Conservation (phyloP, 2,888 invertebrate genomes). For the Euzophera pinguis region DNA sequence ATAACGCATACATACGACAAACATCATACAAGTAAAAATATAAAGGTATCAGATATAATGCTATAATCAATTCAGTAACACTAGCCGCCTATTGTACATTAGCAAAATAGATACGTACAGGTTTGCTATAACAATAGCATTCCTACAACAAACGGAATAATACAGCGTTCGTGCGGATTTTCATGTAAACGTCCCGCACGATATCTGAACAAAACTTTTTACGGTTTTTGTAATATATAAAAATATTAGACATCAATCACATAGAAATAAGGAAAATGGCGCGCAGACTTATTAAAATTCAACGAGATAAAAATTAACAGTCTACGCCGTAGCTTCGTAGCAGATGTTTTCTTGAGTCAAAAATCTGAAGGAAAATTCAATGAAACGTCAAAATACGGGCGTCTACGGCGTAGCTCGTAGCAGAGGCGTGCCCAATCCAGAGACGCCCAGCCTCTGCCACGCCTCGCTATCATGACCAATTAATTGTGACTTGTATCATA, state of each 20-base stretch:
- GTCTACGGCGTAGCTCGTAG: conserved; percentile 26
- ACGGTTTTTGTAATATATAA: too few relatives aligned
- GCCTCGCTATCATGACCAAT: conserved; percentile 24
- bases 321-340: conserved; percentile 52
- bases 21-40: neutral
- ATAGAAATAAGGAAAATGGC: too few relatives aligned
- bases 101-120: neutral
- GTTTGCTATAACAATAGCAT: neutral
- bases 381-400: too few relatives aligned
- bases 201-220: too few relatives aligned
- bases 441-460: conserved; percentile 49
- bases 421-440: conserved; percentile 43
- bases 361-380: too few relatives aligned
- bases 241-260: too few relatives aligned
- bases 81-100: neutral
- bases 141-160: neutral
- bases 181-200: conserved; percentile 2
- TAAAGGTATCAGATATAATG: neutral
- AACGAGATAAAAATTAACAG: neutral
- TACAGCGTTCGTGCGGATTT: neutral
- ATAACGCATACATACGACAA: neutral
- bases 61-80: neutral
- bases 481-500: too few relatives aligned
- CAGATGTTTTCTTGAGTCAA: conserved; percentile 30
- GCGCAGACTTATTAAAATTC: too few relatives aligned